A percentile compares a stretch with the other conserved stretches of the same genome.
These are phyloP conservation scores for Tenthredo mesomela DNA, from an alignment of 2,888 invertebrate genomes.

Conservation along the genomic window DNA sequence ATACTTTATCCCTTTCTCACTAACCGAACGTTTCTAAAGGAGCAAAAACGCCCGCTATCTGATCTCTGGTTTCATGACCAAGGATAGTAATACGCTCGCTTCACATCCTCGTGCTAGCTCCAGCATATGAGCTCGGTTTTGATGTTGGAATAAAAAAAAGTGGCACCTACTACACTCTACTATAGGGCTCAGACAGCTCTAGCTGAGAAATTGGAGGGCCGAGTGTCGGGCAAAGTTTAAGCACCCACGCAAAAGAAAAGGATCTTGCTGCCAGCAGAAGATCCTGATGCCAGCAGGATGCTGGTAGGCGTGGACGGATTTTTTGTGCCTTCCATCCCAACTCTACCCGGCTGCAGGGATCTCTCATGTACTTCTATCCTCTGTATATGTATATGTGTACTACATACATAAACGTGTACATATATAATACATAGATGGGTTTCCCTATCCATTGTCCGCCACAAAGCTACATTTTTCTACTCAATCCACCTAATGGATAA, in stretches of 20 bases:
- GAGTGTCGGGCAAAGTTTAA: conserved; percentile 46
- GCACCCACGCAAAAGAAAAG: conserved; percentile 52
- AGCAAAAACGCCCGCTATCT: conserved; percentile 27
- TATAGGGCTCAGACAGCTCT: conserved; percentile 31
- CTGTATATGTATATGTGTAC: conserved; percentile 48
- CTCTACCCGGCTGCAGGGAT: conserved; percentile 17
- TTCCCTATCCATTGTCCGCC: conserved; percentile 68
- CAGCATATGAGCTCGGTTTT: not conserved
- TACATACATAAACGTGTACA: not conserved
- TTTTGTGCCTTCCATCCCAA: conserved; percentile 63
- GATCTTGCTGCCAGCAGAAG: conserved; percentile 24
- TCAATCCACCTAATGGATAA: conserved; percentile 75
- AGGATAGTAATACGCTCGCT: conserved; percentile 16
- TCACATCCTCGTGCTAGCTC: not conserved
- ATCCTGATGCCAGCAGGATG: conserved; percentile 65
- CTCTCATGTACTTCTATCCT: conserved; percentile 42
- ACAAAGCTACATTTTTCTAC: conserved; percentile 75
- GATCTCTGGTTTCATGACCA: conserved; percentile 39
- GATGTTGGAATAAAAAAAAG: conserved; percentile 21
- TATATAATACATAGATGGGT: conserved; percentile 34
- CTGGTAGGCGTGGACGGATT: conserved; percentile 74
- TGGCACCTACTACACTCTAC: conserved; percentile 15
- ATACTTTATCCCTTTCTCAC: conserved; percentile 21
- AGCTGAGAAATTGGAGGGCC: conserved; percentile 49
- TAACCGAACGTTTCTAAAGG: not conserved